Base-by-base conservation (phyloP, 1,140 invertebrate genomes). In the Teleogryllus occipitalis region DNA sequence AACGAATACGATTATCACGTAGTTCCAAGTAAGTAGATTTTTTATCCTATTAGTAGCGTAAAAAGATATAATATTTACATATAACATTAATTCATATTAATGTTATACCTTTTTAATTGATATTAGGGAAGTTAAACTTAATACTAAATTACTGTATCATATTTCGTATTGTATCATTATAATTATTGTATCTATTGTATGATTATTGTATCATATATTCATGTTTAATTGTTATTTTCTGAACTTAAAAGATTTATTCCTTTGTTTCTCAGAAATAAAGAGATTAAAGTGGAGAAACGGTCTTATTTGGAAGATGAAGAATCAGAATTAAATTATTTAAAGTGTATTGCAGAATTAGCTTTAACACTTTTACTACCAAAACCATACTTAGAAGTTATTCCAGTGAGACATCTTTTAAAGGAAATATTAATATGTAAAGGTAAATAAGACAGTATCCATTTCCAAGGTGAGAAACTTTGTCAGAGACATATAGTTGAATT, bases 351-450 rank as follows among this genome's bases (percentile, higher is more conserved):
- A 83, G 95, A 97, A 86, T 88, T 95, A 5, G 89, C 95, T 48
- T 89, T 97, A 39, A 90, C 95, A 85, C 90, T 94, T 82, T 87
- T 97, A 80, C 88, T 97, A 83, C 95, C 95, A 48, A 88, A 91
- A 79, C 91, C 92, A 83, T 97, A 97, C 84, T 93, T 82, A 12
- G 80, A 91, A 7, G 87, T 94, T 80, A 88, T 91, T 7, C 93
- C 94, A 65, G 86, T 94, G 0, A 92, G 94, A 82, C 92, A 93
- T 87, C 87, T 97, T 79, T 85, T 97, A 49, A 89, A 93, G 82
- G 96, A 97, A 88, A 90, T 97, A 79, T 85, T 97, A 73, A 91
- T 94, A 72, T 94, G 92, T 82, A 93, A 94, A 90, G 92, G 95
- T 96, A 47, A 54, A 48, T 15, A 14, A 72, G 14, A n/a, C 12